phyloP scores from a whole-genome alignment of 2,113 vertebrate genomes.

The Eubucco bourcierii region DNA sequence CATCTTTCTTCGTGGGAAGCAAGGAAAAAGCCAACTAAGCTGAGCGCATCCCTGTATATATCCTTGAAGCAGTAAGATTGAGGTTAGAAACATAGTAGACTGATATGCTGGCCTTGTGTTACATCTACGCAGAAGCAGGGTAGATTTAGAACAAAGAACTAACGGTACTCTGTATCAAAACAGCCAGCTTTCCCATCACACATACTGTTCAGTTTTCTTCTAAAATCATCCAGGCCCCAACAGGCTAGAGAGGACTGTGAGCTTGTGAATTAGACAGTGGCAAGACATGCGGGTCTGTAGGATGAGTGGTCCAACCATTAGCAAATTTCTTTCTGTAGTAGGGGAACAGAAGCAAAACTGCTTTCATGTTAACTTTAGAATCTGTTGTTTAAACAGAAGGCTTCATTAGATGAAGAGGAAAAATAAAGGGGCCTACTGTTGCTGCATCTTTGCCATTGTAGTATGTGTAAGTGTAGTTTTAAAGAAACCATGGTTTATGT shows the following conservation, averaged over 20 bases:
- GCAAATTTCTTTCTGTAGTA: not conserved
- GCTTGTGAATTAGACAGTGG: not conserved
- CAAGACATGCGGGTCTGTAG: not conserved
- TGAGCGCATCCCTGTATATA: too few relatives aligned
- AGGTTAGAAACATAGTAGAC: too few relatives aligned
- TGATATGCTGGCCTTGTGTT: too few relatives aligned
- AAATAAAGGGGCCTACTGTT: not conserved
- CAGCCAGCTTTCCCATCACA: too few relatives aligned
- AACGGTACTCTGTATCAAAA: too few relatives aligned
- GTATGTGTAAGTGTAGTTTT: not conserved
- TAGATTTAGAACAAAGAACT: too few relatives aligned
- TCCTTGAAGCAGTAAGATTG: too few relatives aligned
- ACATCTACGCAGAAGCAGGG: too few relatives aligned
- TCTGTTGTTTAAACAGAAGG: not conserved
- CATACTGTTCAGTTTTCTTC: too few relatives aligned
- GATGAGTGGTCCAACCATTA: not conserved
- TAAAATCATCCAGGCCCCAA: too few relatives aligned
- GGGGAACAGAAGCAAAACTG: not conserved
- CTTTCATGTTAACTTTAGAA: not conserved
- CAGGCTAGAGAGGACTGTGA: not conserved
- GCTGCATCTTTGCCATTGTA: not conserved
- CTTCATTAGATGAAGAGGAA: not conserved
- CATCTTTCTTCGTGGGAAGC: too few relatives aligned
- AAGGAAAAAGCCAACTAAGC: too few relatives aligned
- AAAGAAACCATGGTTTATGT: not conserved